Percentiles rank a stretch among this genome's conserved stretches.
These are phyloP conservation scores for Leptodactylus fallax DNA, from an alignment of 2,797 vertebrate genomes.

Conservation along the genomic window DNA sequence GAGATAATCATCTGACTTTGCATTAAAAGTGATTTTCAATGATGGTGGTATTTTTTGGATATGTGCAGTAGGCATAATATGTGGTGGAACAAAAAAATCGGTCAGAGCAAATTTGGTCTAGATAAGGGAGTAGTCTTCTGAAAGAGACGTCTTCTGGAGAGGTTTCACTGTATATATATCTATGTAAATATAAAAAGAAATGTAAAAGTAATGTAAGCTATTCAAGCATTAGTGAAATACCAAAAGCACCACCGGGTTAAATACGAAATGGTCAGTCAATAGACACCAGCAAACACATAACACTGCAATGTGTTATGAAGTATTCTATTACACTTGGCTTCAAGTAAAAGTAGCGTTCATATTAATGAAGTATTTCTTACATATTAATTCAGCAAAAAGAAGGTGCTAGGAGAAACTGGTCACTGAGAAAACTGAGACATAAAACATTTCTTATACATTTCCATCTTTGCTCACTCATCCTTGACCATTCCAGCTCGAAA, in stretches of 20 bases:
- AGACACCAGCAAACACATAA: conserved; percentile 1
- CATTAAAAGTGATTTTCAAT: too few species aligned
- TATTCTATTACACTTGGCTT: not conserved
- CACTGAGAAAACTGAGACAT: not conserved
- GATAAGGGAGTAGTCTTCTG: too few species aligned
- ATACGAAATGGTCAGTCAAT: not conserved
- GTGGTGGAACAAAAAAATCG: too few species aligned
- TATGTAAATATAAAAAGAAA: not conserved
- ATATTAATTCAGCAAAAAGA: not conserved
- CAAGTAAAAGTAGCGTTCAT: too few species aligned
- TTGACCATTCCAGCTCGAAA: not conserved
- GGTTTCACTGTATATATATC: too few species aligned
- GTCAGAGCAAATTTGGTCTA: too few species aligned
- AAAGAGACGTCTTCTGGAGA: too few species aligned
- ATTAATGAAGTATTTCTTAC: not conserved
- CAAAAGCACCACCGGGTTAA: not conserved
- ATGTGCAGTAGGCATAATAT: too few species aligned
- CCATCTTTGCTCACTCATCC: not conserved
- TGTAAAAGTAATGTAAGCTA: not conserved
- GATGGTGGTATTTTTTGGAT: too few species aligned
- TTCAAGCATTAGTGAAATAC: not conserved
- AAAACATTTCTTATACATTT: not conserved
- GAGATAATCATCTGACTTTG: too few species aligned
- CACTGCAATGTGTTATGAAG: not conserved
- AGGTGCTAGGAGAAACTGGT: not conserved